Base-by-base conservation (phyloP, 2,888 invertebrate species). In the Epirrhoe alternata region DNA sequence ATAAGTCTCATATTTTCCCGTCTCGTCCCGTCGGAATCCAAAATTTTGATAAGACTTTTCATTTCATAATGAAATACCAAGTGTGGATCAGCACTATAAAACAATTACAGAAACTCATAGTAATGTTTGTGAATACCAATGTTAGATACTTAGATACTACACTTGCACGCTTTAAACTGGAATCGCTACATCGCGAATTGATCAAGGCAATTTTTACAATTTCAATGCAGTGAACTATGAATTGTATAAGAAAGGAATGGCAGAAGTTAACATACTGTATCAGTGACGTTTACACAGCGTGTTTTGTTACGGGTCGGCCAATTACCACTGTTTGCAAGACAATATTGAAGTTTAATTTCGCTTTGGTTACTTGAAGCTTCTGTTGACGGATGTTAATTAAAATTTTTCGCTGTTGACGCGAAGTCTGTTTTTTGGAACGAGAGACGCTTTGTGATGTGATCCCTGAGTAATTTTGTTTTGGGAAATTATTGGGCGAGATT, bases 301-400 rank as follows among this genome's bases (percentile, higher is more conserved):
- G 81, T 82, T 81, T 83, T 78, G 74, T 78, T 78, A 76, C 73
- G 74, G 70, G 74, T 77, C 72, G 61, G 78, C 72, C 77, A 84
- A 86, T 86, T 86, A 84, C 75, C 68, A 55, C 72, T 87, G 86
- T 89, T 89, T 86, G 82, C 73, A 72, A 72, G 76, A 75, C 78
- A 81, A 83, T 86, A 85, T 86, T 82, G 82, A 79, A 85, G 80
- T 84, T 85, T 82, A 81, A 86, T 85, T 85, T 78, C 68, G 72
- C 70, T 80, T 75, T 76, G 73, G 73, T 77, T 78, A 77, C 73
- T 75, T 56, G 63, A 65, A 70, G 69, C 70, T 66, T 67, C 14
- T 74, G 74, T 72, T 72, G 74, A 72, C 74, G 68, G 58, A 69
- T 66, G 65, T 57, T 72, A 74, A 74, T 74, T 74, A 74, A 71